These are phyloP conservation scores for Neoniphon sammara DNA, from an alignment of 2,797 vertebrate genomes.

Conservation along the genomic window DNA sequence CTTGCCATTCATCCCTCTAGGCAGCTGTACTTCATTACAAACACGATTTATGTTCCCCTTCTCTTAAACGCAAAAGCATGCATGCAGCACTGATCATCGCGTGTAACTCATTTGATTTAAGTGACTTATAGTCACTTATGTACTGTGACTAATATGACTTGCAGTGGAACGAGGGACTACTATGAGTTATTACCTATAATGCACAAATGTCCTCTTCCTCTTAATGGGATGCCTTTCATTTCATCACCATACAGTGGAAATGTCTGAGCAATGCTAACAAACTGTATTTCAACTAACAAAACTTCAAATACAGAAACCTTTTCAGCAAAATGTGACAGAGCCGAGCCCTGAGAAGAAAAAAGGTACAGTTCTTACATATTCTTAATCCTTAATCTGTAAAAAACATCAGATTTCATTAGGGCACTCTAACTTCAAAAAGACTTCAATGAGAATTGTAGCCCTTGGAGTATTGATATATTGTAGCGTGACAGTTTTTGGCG, in stretches of 20 bases:
- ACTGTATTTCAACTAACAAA: not conserved
- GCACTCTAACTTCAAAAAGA: too few relatives aligned
- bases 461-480: too few relatives aligned
- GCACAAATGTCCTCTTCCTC: not conserved
- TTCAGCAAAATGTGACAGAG: not conserved
- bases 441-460: too few relatives aligned
- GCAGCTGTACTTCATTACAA: slow-evolving; percentile 52
- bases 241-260: slow-evolving; percentile 11
- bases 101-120: slow-evolving; percentile 39
- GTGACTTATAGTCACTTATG: slow-evolving; percentile 43
- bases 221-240: not conserved
- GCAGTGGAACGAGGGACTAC: not conserved
- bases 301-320: not conserved
- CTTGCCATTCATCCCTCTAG: slow-evolving; percentile 8
- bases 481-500: too few relatives aligned
- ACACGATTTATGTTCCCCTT: slow-evolving; percentile 63
- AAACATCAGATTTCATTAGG: too few relatives aligned
- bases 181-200: not conserved
- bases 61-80: slow-evolving; percentile 39
- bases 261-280: slow-evolving; percentile 7
- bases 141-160: slow-evolving; percentile 12
- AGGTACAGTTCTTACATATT: not conserved
- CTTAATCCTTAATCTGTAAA: not conserved
- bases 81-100: slow-evolving; percentile 44
- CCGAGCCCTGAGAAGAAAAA: not conserved